Evolutionary conservation across 2,797 vertebrate species (phyloP).

Genomic region (Capromys pilorides): DNA sequence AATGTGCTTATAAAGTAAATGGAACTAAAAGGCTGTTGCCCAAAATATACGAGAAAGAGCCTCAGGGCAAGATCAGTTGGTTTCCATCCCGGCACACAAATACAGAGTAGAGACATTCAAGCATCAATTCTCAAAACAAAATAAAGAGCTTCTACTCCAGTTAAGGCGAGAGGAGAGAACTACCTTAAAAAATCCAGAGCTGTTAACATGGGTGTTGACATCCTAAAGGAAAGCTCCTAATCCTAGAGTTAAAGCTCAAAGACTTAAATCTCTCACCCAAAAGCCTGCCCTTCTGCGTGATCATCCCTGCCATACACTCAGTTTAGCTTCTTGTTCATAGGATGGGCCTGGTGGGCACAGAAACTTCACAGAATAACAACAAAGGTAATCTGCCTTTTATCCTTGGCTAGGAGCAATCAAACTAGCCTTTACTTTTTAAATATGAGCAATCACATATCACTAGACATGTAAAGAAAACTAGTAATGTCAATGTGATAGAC

Average conservation of each 20-base stretch:
- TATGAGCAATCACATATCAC: neutral
- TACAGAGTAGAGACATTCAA: neutral
- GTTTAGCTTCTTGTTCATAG: neutral
- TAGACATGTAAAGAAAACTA: neutral
- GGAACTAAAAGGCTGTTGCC: neutral
- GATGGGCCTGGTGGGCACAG: neutral
- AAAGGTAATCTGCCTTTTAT: neutral
- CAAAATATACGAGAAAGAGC: neutral
- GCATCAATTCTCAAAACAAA: neutral
- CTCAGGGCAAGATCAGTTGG: neutral
- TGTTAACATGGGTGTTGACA: neutral
- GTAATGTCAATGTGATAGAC: neutral
- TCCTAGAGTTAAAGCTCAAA: neutral
- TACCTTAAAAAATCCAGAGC: neutral
- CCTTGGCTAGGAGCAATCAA: neutral
- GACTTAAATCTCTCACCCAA: neutral
- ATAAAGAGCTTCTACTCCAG: neutral
- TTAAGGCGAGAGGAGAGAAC: neutral
- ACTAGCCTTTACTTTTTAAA: constrained; percentile 7
- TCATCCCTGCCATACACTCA: neutral
- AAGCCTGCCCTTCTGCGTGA: neutral
- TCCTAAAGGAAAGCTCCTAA: neutral
- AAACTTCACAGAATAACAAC: neutral
- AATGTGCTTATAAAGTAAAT: neutral
- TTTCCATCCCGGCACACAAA: neutral